Conservation (phyloP, 2,797 vertebrate species). For the Bovichtus variegatus region DNA sequence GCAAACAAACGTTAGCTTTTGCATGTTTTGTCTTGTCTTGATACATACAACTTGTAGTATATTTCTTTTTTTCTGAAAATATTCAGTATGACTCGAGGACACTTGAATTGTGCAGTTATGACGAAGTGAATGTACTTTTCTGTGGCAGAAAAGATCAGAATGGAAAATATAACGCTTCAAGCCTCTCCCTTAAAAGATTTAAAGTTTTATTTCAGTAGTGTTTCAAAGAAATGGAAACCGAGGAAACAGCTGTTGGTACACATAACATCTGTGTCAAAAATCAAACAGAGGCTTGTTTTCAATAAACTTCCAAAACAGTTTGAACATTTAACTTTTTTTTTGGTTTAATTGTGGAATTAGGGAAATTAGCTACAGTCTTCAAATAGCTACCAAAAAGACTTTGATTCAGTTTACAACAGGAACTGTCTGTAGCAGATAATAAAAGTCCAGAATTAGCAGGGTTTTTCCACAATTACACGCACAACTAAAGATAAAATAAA, state of each 20-base stretch:
- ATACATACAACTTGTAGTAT: slow-evolving; percentile 13
- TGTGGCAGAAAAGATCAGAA: slow-evolving; percentile 37
- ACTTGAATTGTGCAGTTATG: slow-evolving; percentile 46
- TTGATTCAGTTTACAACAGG: slow-evolving; percentile 63
- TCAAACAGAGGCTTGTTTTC: slow-evolving; percentile 43
- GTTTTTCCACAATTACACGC: slow-evolving; percentile 56
- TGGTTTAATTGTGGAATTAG: slow-evolving; percentile 21
- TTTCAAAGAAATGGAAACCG: slow-evolving; percentile 67
- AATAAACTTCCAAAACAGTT: slow-evolving; percentile 53
- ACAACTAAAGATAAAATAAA: slow-evolving; percentile 21
- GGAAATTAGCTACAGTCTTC: slow-evolving; percentile 46
- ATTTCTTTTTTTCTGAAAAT: slow-evolving; percentile 26
- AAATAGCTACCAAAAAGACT: slow-evolving; percentile 55
- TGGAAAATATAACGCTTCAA: slow-evolving; percentile 29
- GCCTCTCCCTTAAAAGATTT: slow-evolving; percentile 42
- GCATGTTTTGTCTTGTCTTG: slow-evolving; percentile 59
- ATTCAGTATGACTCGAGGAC: slow-evolving; percentile 32
- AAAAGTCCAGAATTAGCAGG: slow-evolving; percentile 55
- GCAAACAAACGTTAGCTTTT: slow-evolving; percentile 36
- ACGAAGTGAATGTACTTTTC: slow-evolving; percentile 68
- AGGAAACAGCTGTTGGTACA: slow-evolving; percentile 52
- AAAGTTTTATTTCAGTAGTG: slow-evolving; percentile 70
- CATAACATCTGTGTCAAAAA: slow-evolving; percentile 43
- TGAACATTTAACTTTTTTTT: slow-evolving; percentile 28
- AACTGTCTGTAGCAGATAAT: slow-evolving; percentile 47